Conservation (phyloP, 2,888 invertebrate genomes). For the Clunio marinus region DNA sequence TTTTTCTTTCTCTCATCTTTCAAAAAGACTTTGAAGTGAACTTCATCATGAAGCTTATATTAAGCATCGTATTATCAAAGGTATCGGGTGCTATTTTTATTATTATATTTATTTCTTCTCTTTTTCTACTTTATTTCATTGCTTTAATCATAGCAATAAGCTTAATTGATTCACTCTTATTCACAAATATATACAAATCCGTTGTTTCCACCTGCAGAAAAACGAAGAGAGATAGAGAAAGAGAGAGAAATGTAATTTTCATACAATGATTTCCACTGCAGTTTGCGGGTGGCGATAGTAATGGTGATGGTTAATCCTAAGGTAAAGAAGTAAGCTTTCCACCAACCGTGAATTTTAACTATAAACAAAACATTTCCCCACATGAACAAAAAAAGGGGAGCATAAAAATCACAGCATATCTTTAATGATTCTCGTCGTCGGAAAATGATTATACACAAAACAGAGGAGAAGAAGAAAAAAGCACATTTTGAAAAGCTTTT, state of each 20-base stretch:
- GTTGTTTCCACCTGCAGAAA: background rate
- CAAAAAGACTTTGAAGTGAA: too few species aligned
- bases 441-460: conserved; percentile 21
- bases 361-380: conserved; percentile 20
- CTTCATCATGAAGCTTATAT: too few species aligned
- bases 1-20: background rate
- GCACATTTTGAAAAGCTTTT: background rate
- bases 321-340: too few species aligned
- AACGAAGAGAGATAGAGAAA: background rate
- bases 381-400: background rate
- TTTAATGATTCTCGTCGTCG: conserved; percentile 34
- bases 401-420: conserved; percentile 27
- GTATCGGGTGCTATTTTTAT: too few species aligned
- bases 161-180: conserved; percentile 16
- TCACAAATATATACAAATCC: conserved; percentile 22
- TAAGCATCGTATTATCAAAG: too few species aligned
- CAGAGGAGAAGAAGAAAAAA: too few species aligned
- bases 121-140: too few species aligned
- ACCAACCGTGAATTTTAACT: background rate
- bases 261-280: background rate
- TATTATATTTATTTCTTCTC: too few species aligned
- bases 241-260: background rate
- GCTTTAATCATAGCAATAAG: too few species aligned
- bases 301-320: too few species aligned
- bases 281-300: too few species aligned